Evolutionary conservation across 2,888 invertebrate genomes (phyloP).

Genomic region (Osmoderma eremita): DNA sequence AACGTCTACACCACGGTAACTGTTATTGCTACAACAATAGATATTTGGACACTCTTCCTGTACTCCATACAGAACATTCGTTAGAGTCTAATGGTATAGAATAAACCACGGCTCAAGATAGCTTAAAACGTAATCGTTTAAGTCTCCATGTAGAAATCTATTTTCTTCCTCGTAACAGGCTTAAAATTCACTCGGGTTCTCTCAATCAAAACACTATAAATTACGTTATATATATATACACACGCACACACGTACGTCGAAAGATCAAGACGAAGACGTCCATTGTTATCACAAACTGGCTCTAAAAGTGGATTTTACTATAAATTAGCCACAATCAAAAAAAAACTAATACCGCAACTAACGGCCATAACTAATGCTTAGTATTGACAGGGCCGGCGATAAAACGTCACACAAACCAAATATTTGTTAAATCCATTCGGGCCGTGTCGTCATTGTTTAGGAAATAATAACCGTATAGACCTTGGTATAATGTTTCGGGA

Average conservation of each 20-base stretch:
- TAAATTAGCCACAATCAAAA: slow-evolving; percentile 42
- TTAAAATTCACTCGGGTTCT: slow-evolving; percentile 31
- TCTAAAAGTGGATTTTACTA: slow-evolving; percentile 35
- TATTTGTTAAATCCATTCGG: slow-evolving; percentile 48
- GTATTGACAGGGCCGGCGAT: slow-evolving; percentile 47
- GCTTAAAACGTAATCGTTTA: slow-evolving; percentile 20
- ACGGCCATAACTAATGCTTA: slow-evolving; percentile 50
- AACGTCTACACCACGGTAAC: too few relatives aligned
- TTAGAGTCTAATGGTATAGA: background rate
- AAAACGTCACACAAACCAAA: slow-evolving; percentile 49
- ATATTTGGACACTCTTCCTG: too few relatives aligned
- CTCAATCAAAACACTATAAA: slow-evolving; percentile 36
- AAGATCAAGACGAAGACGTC: slow-evolving; percentile 19
- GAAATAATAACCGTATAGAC: slow-evolving; percentile 42
- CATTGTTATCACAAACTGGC: slow-evolving; percentile 33
- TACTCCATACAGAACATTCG: background rate
- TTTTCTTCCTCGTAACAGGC: slow-evolving; percentile 32
- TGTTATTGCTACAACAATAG: too few relatives aligned
- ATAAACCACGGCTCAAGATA: background rate
- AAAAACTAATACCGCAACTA: slow-evolving; percentile 44
- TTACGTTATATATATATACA: slow-evolving; percentile 23
- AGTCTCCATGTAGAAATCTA: slow-evolving; percentile 28
- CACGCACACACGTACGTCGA: background rate
- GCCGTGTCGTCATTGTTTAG: slow-evolving; percentile 48
- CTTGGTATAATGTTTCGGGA: slow-evolving; percentile 41